Evolutionary conservation across 2,888 invertebrate genomes (phyloP), one percentile per base, ranked within the genome.

Genomic region (Drosophila formosana): DNA sequence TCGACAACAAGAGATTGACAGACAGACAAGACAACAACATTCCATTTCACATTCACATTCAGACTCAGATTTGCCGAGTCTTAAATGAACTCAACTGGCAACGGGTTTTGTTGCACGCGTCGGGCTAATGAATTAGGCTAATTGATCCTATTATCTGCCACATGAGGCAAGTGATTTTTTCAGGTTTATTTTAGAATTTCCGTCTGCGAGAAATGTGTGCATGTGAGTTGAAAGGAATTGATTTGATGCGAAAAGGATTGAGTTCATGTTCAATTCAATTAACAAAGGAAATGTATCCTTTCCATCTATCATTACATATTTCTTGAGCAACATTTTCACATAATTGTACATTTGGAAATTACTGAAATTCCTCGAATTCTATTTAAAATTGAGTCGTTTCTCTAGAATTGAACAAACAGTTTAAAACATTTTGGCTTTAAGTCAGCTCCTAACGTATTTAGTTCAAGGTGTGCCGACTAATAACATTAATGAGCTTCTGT

Each of bases 61-160:
- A 28, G 28, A 5, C 1, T 28, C 30, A 7, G 30, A 6, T 18
- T 18, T 18, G 6, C 26, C 30, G 3, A 5, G 23, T 53, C 57
- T 64, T 43, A 34, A 50, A 41, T 43, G 57, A 57, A 57, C 57
- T 66, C 52, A 66, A 52, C 67, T 51, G 66, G 34, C 55, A 65
- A 50, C 23, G 26, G 5, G 39, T 49, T 18, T 18, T 43, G 34
- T 34, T 34, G 13, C 39, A 41, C 39, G 18, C 39, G 46, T n/a
- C 23, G 7, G n/a, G 11, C 49, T 41, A 23, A 55, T 46, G 47
- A 76, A 66, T 76, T 66, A 58, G 50, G 78, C 67, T 72, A 79
- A 79, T 75, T 77, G 80, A 66, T 46, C 50, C 52, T 43, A 60
- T 70, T 63, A 65, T 28, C 23, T 55, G 66, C 46, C 66, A 66